Evolutionary conservation across 2,113 vertebrate species (phyloP).

Genomic region (Laticauda colubrina): DNA sequence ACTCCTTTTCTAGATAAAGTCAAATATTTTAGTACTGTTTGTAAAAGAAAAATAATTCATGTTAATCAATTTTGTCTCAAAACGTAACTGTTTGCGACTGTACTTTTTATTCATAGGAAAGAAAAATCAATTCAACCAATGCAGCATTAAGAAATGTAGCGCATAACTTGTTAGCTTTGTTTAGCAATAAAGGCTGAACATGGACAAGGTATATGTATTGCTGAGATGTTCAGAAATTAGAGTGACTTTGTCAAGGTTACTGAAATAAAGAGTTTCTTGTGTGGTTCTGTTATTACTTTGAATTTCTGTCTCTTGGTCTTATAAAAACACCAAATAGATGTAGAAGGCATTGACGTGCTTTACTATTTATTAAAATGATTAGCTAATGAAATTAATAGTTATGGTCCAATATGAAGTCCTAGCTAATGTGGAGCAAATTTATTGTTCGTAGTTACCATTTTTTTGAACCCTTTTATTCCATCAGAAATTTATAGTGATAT

Average conservation of each 20-base stretch:
- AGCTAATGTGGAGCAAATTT: not conserved
- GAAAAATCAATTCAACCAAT: constrained; percentile 8
- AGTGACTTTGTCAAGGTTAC: constrained; percentile 7
- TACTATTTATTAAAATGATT: not conserved
- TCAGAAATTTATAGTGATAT: not conserved
- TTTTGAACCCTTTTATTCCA: not conserved
- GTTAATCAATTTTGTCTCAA: not conserved
- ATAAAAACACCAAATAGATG: not conserved
- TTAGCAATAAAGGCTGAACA: constrained; percentile 10
- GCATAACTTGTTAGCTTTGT: constrained; percentile 9
- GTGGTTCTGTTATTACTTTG: constrained; percentile 2
- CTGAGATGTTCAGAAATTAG: constrained; percentile 6
- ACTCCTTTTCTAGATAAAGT: too few species aligned
- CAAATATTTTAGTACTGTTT: not conserved
- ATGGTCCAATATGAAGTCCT: not conserved
- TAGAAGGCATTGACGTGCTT: not conserved
- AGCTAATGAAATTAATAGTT: not conserved
- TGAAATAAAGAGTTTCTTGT: constrained; percentile 6
- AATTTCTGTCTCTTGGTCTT: not conserved
- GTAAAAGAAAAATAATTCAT: not conserved
- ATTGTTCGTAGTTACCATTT: not conserved
- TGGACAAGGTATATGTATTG: not conserved
- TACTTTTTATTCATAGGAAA: not conserved
- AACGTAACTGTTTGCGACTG: not conserved
- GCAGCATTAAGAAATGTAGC: not conserved